Percentiles rank a stretch among this genome's conserved stretches.
phyloP scores from a whole-genome alignment of 30 jellyfish, hydroid and myxozoan genomes.

The Turritopsis dohrnii region DNA sequence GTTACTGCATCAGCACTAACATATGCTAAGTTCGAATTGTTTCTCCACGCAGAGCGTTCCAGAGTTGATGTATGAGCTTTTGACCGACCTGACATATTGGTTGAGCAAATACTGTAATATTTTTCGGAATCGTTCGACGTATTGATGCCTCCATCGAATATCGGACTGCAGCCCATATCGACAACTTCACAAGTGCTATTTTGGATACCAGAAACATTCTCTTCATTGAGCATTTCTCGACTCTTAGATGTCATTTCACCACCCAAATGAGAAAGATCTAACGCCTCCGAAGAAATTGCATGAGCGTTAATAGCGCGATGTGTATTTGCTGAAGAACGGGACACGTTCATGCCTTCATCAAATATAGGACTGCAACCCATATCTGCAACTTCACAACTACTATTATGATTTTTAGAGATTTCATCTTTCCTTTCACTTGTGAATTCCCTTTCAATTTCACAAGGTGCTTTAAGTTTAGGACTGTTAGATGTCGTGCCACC shows the following conservation, averaged over 20 bases:
- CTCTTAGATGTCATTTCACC: not conserved
- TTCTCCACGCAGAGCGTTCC: too few relatives aligned
- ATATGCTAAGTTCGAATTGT: too few relatives aligned
- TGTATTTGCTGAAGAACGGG: not conserved
- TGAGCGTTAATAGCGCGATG: not conserved
- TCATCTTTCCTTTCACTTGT: not conserved
- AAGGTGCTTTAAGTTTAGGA: not conserved
- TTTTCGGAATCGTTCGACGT: too few relatives aligned
- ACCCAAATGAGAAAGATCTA: not conserved
- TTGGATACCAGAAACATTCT: not conserved
- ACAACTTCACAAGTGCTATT: slow-evolving; percentile 14
- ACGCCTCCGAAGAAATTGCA: not conserved
- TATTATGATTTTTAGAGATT: not conserved
- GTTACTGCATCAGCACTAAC: too few relatives aligned
- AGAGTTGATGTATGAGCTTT: too few relatives aligned
- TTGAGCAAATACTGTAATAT: too few relatives aligned
- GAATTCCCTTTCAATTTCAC: not conserved
- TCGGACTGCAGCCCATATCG: slow-evolving; percentile 20
- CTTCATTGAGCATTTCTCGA: not conserved
- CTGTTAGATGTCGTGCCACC: not conserved
- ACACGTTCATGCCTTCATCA: not conserved
- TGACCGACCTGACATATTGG: too few relatives aligned
- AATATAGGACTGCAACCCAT: slow-evolving; percentile 32
- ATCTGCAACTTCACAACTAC: slow-evolving; percentile 29
- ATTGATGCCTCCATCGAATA: too few relatives aligned